Conservation (phyloP, 30 jellyfish, hydroid and myxozoan species). For the Chironex yamaguchii region DNA sequence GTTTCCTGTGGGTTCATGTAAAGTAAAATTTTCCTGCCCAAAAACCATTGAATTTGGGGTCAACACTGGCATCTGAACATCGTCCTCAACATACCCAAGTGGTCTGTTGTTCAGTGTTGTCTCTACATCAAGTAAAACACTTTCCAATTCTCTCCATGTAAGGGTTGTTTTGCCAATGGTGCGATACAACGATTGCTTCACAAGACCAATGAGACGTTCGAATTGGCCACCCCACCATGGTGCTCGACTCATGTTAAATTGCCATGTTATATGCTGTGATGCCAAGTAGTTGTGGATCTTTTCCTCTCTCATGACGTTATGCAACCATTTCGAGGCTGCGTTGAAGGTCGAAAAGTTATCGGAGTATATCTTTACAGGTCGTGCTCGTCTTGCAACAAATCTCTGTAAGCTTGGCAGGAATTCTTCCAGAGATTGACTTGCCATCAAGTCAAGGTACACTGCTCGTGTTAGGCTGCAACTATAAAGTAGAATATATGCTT, state of each 20-base stretch:
- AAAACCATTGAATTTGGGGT: constrained; percentile 63
- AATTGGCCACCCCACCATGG: constrained; percentile 88
- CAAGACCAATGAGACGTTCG: constrained; percentile 67
- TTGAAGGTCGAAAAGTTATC: constrained; percentile 66
- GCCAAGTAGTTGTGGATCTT: constrained; percentile 55
- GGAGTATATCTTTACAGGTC: constrained; percentile 72
- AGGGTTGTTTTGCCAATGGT: constrained; percentile 56
- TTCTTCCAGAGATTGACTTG: constrained; percentile 52
- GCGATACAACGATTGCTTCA: constrained; percentile 67
- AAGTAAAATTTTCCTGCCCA: constrained; percentile 50
- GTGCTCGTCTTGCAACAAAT: constrained; percentile 67
- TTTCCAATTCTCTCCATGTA: constrained; percentile 44
- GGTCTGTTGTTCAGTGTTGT: constrained; percentile 73
- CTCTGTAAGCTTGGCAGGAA: constrained; percentile 57
- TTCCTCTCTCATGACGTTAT: constrained; percentile 60
- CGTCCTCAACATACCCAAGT: constrained; percentile 74
- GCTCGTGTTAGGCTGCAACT: constrained; percentile 76
- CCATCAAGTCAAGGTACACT: constrained; percentile 50
- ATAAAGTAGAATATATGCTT: constrained; percentile 68
- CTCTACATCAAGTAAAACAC: constrained; percentile 64
- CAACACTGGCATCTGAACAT: constrained; percentile 44
- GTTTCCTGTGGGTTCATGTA: constrained; percentile 41
- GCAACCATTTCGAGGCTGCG: constrained; percentile 64
- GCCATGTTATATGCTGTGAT: constrained; percentile 58
- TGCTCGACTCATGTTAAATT: constrained; percentile 73